Base-by-base conservation (phyloP, 2,888 invertebrate genomes). In the Zootermopsis nevadensis region DNA sequence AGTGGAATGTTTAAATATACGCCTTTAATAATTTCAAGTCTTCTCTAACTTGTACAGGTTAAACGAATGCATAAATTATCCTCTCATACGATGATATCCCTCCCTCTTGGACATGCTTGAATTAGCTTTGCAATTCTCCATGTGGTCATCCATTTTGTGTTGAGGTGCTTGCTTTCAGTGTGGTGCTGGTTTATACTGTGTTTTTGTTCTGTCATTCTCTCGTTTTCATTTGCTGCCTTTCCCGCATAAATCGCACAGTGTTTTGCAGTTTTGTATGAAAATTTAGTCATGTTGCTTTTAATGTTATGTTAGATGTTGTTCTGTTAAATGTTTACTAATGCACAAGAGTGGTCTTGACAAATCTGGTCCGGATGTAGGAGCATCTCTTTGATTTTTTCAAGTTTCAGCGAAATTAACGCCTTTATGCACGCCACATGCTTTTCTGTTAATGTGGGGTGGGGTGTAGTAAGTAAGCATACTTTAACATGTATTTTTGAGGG, bases 41-140 rank as follows among this genome's bases (percentile, higher is more conserved):
- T 48, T 48, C 19, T 19, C 12, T 15, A 48, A 48, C 3, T 48
- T 19, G 48, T 60, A 60, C n/a, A 60, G 60, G n/a, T 10, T 27
- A 60, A 60, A 60, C 60, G 15, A 60, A 60, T n/a, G 12, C n/a
- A 4, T 27, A 60, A 27, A 48, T 48, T 48, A n/a, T 48, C 10
- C 48, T 48, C 19, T 15, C 19, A 60, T 7, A 27, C 15, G 12
- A 27, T 27, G 53, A 53, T 60, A n/a, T 60, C 27, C n/a, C 6
- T 12, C 27, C 60, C 60, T 27, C 27, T 35, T 74, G 74, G 74
- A 74, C 74, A 24, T 74, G 74, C 74, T 74, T 74, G 74, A 38
- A n/a, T 74, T 38, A 38, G 74, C 74, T 74, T 74, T 74, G 74
- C 74, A 74, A 1, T 74, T 69, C 12, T 31, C 33, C n/a, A 27